A percentile compares a stretch with the other conserved stretches of the same genome.
These are phyloP conservation scores for Amyelois transitella DNA, from an alignment of 1,140 invertebrate genomes.

Conservation along the genomic window DNA sequence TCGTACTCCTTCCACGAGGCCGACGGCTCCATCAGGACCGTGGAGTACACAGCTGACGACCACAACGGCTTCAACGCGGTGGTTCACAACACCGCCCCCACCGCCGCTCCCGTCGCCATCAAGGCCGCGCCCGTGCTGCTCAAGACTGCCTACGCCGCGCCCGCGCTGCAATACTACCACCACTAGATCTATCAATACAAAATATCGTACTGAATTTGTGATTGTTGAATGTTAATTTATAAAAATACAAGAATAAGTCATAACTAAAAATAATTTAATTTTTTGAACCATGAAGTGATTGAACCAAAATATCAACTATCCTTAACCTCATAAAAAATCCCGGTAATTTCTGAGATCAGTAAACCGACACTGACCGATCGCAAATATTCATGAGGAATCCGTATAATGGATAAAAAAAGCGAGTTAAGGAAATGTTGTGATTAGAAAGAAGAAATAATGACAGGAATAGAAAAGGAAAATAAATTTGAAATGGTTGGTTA, in stretches of 20 bases:
- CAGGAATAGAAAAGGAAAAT: too few species aligned
- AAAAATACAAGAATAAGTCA: constrained; percentile 4
- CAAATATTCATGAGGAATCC: too few species aligned
- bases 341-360: too few species aligned
- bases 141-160: too few species aligned
- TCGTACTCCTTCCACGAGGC: constrained; percentile 73
- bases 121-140: constrained; percentile 14
- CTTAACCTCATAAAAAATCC: too few species aligned
- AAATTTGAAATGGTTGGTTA: too few species aligned
- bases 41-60: constrained; percentile 73
- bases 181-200: neutral
- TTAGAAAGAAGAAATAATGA: too few species aligned
- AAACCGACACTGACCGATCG: too few species aligned
- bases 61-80: constrained; percentile 76
- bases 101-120: constrained; percentile 19
- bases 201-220: neutral
- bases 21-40: constrained; percentile 72
- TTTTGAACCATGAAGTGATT: neutral
- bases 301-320: too few species aligned
- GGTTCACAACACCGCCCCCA: constrained; percentile 71
- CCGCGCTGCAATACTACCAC: too few species aligned
- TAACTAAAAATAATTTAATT: neutral
- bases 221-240: constrained; percentile 5
- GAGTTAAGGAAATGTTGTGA: too few species aligned
- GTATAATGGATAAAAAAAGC: too few species aligned